Percentiles rank a stretch among this genome's conserved stretches.
phyloP scores from a whole-genome alignment of 2,113 vertebrate species.

The Saimiri boliviensis region DNA sequence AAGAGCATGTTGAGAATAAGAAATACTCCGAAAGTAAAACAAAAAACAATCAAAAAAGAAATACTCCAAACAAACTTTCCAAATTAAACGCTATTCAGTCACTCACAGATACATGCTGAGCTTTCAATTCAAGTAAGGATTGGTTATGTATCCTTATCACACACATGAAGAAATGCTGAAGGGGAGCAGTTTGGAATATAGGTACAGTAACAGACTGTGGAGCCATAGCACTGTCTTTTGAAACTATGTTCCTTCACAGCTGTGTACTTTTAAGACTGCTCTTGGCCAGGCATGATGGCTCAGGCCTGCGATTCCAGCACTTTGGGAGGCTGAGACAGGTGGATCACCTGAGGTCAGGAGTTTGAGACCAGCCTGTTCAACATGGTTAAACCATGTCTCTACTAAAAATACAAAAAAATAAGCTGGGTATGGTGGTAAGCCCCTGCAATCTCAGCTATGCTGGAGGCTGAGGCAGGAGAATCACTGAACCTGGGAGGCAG shows the following conservation, averaged over 20 bases:
- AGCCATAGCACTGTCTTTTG: not conserved
- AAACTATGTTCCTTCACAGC: not conserved
- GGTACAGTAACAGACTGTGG: not conserved
- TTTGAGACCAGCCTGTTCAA: too few species aligned
- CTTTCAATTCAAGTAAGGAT: not conserved
- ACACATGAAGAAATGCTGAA: not conserved
- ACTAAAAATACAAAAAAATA: too few species aligned
- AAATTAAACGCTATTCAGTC: not conserved
- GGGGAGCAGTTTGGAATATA: not conserved
- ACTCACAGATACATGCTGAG: not conserved
- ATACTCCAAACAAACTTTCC: not conserved
- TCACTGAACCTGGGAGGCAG: too few species aligned
- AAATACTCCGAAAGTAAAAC: not conserved
- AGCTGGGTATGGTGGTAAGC: too few species aligned
- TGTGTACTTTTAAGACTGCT: not conserved
- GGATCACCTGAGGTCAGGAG: too few species aligned
- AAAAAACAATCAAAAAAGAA: not conserved
- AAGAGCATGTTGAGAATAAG: not conserved
- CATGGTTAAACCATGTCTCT: too few species aligned
- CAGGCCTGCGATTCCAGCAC: too few species aligned
- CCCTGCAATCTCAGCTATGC: too few species aligned
- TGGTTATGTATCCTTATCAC: not conserved
- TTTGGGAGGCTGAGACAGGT: too few species aligned
- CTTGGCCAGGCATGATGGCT: too few species aligned
- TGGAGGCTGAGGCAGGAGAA: too few species aligned